Base-by-base conservation (phyloP, 2,888 invertebrate species). In the Dynastes maya region DNA sequence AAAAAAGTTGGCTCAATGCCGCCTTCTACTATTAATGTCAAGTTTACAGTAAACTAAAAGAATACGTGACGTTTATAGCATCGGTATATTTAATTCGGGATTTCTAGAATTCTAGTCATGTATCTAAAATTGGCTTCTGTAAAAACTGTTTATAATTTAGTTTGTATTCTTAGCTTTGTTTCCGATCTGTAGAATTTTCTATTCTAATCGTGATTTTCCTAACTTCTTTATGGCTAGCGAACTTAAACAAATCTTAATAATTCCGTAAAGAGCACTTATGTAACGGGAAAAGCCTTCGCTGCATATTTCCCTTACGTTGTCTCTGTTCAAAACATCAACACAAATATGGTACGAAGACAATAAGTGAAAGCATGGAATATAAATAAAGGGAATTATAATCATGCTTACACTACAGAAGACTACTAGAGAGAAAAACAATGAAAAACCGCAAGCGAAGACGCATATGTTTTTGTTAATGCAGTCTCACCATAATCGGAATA, bases 1-100 rank as follows among this genome's bases (percentile, higher is more conserved):
- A 51, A 51, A 68, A 68, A 27, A 27, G 49, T 68, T 68, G 68
- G 68, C 68, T 9, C 51, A 22, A 16, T 51, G 49, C 68, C 68
- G 27, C 22, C 27, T 13, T 22, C 9, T 51, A 51, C 27, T 3
- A 51, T 49, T 68, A 68, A 68, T 68, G 68, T 68, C 68, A 68
- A 68, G 68, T 68, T 68, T 68, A 53, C 51, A 51, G 11, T 68
- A 68, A 51, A 45, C 9, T 68, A 22, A 68, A 68, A 68, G 29
- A 51, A 27, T 68, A 51, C 13, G 68, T 13, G 68, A 68, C 51
- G 68, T 68, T 49, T 16, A 45, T 45, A 45, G n/a, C 5, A 8
- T 63, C 13, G 9, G 5, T 32, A 63, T 32, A 29, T 13, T 32
- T 32, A 63, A 63, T 63, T 32, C 29, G 32, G 27, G 29, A 16